These are phyloP conservation scores for Phaedon cochleariae DNA, from an alignment of 2,888 invertebrate species.

Conservation along the genomic window DNA sequence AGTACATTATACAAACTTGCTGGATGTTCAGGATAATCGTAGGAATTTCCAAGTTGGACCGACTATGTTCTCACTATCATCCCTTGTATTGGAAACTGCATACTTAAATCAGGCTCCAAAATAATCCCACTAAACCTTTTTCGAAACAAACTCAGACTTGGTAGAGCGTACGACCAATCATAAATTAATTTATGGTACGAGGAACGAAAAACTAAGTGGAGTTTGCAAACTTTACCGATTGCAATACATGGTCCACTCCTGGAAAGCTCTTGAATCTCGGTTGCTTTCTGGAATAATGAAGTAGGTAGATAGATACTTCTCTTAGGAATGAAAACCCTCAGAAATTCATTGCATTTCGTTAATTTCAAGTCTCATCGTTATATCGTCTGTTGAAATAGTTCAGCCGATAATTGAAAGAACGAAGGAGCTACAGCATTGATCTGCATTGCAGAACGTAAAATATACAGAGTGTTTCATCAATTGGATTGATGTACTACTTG, in stretches of 20 bases:
- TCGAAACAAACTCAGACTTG: not conserved
- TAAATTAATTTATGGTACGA: not conserved
- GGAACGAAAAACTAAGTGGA: not conserved
- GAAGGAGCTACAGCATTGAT: no score
- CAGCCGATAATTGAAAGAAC: no score
- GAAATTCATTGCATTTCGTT: not conserved
- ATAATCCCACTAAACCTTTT: slow-evolving; percentile 7
- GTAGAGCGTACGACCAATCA: not conserved
- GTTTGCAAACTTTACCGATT: not conserved
- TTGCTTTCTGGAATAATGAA: not conserved
- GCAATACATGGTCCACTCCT: not conserved
- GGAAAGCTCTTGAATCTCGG: not conserved
- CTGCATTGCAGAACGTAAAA: no score
- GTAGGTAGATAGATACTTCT: not conserved
- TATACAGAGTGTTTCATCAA: no score
- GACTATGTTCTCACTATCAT: no score
- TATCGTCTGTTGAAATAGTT: no score
- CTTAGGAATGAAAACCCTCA: not conserved
- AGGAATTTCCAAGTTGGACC: no score
- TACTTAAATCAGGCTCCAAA: not conserved
- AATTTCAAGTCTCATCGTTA: not conserved
- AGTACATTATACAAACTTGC: no score
- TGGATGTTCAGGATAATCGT: no score
- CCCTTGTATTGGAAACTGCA: no score
- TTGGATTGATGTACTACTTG: no score